Conservation (phyloP, 1,140 invertebrate species). For the Pseudomyrmex concolor region DNA sequence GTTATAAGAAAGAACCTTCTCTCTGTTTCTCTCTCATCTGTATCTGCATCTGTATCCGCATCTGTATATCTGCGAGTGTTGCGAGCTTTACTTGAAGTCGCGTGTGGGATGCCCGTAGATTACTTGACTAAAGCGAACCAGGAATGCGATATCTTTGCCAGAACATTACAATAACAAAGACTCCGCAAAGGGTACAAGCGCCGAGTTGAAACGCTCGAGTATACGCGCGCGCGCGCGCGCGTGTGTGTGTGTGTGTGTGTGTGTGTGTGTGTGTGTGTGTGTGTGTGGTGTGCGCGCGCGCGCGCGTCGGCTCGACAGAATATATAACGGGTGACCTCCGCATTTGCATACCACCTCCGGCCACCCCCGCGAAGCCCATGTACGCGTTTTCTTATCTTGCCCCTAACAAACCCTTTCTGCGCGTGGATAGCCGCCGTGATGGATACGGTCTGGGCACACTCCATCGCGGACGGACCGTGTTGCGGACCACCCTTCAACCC, state of each 20-base stretch:
- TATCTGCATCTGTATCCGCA: background rate
- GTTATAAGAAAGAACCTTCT: background rate
- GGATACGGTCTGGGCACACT: conserved; percentile 65
- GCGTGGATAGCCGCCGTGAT: conserved; percentile 64
- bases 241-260: background rate
- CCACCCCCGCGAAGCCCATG: conserved; percentile 64
- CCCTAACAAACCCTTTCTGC: conserved; percentile 69
- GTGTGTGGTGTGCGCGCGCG: too few relatives aligned
- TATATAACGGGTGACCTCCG: conserved; percentile 63
- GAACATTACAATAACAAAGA: conserved; percentile 73
- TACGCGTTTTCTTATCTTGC: conserved; percentile 70
- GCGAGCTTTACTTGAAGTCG: background rate
- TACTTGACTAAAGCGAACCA: conserved; percentile 63
- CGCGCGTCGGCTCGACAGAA: conserved; percentile 40
- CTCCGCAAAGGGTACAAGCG: conserved; percentile 35
- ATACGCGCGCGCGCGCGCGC: background rate
- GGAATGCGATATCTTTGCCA: conserved; percentile 69
- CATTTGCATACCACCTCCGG: conserved; percentile 67
- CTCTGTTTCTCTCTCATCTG: too few relatives aligned
- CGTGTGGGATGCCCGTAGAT: conserved; percentile 63
- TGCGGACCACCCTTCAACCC: background rate
- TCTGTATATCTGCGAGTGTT: background rate
- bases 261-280: background rate
- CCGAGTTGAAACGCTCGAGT: too few relatives aligned
- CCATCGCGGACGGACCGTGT: background rate